A percentile compares a stretch with the other conserved stretches of the same genome.
These are phyloP conservation scores for Syngnathoides biaculeatus DNA, from an alignment of 2,113 vertebrate genomes.

Conservation along the genomic window DNA sequence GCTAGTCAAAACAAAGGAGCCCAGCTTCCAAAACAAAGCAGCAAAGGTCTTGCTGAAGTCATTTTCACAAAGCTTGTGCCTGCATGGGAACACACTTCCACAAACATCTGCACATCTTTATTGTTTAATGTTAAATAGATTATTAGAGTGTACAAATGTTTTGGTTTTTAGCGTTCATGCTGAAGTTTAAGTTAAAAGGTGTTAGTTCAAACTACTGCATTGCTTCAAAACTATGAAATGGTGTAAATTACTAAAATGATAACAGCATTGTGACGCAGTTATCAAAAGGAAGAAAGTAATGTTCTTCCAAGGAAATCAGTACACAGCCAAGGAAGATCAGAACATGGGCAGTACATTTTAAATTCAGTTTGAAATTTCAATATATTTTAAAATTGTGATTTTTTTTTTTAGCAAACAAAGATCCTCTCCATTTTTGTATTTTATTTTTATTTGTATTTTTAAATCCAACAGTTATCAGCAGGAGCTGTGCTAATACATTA, in stretches of 20 bases:
- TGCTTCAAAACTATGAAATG: neutral
- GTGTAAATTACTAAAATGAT: neutral
- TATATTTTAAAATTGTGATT: neutral
- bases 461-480: too few relatives aligned
- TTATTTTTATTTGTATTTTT: too few relatives aligned
- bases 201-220: neutral
- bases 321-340: neutral
- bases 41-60: conserved; percentile 50
- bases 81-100: conserved; percentile 16
- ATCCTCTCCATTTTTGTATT: neutral
- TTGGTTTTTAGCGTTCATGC: neutral
- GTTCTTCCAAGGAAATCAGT: too few relatives aligned
- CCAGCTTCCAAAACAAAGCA: conserved; percentile 45
- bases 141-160: neutral
- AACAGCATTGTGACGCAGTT: neutral
- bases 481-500: too few relatives aligned
- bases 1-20: conserved; percentile 47
- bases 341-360: neutral
- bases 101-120: conserved; percentile 6
- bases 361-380: neutral
- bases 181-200: neutral
- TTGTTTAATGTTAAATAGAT: neutral
- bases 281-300: neutral
- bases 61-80: conserved; percentile 32
- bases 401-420: neutral